phyloP scores from a whole-genome alignment of 2,113 vertebrate genomes.

The Rhea americana region DNA sequence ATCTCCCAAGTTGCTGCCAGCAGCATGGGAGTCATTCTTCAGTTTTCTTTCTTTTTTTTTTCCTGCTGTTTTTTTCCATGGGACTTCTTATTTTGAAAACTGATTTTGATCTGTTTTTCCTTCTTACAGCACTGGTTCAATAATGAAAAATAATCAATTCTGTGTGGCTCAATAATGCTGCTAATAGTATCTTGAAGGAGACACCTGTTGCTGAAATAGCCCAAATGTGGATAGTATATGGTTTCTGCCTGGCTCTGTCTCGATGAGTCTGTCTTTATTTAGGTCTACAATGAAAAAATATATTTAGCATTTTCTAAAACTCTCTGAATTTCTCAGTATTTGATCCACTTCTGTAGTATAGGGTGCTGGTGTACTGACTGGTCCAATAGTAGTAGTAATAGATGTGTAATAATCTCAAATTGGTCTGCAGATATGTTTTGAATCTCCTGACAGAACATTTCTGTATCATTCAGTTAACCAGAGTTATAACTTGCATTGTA shows the following conservation, averaged over 20 bases:
- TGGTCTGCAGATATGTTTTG: not conserved
- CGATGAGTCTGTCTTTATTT: not conserved
- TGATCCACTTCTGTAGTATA: rapidly evolving
- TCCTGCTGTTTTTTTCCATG: not conserved
- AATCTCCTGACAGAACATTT: not conserved
- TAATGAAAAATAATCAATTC: not conserved
- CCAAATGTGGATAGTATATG: not conserved
- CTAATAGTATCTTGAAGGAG: too few species aligned
- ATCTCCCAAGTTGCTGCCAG: not conserved
- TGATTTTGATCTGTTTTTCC: not conserved
- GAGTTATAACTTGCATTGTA: not conserved
- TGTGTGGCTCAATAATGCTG: not conserved
- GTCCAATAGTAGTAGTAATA: not conserved
- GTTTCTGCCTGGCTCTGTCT: not conserved
- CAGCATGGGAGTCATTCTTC: not conserved
- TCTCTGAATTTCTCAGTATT: not conserved
- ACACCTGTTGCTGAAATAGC: not conserved
- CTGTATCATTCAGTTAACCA: not conserved
- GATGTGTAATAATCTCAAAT: not conserved
- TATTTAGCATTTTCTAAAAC: not conserved
- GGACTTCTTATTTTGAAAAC: not conserved
- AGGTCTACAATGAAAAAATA: not conserved
- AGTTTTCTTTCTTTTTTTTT: not conserved
- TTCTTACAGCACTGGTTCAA: not conserved
- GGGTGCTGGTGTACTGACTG: not conserved